These are phyloP conservation scores for Contarinia nasturtii DNA, from an alignment of 1,140 invertebrate genomes.

Conservation along the genomic window DNA sequence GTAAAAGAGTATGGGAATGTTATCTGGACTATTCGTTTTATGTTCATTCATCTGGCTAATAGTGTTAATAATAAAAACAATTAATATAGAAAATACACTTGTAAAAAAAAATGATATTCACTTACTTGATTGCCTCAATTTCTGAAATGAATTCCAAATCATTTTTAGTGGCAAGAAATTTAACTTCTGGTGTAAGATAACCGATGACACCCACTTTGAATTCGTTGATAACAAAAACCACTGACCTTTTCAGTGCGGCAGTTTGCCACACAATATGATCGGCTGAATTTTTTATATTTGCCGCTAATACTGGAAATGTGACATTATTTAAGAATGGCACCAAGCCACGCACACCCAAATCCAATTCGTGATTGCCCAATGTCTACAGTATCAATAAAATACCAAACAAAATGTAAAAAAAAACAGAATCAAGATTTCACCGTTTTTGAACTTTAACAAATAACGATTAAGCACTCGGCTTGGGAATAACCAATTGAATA, in stretches of 20 bases:
- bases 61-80: too few relatives aligned
- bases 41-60: too few relatives aligned
- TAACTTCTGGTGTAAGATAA: slow-evolving; percentile 71
- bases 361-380: slow-evolving; percentile 92
- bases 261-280: slow-evolving; percentile 28
- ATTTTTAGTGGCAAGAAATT: slow-evolving; percentile 38
- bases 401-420: too few relatives aligned
- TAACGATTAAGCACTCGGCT: too few relatives aligned
- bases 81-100: too few relatives aligned
- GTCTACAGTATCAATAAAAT: slow-evolving; percentile 52
- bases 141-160: slow-evolving; percentile 55
- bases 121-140: slow-evolving; percentile 37
- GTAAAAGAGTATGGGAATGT: too few relatives aligned
- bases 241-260: slow-evolving; percentile 41
- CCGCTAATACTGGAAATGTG: slow-evolving; percentile 50
- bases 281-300: slow-evolving; percentile 43
- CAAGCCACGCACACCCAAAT: slow-evolving; percentile 53
- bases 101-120: too few relatives aligned
- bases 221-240: slow-evolving; percentile 38
- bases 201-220: slow-evolving; percentile 68
- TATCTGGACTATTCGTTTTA: too few relatives aligned
- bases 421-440: too few relatives aligned
- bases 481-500: too few relatives aligned
- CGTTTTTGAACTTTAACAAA: too few relatives aligned
- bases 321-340: slow-evolving; percentile 55